Base-by-base conservation (phyloP, 1,140 invertebrate genomes). In the Drosophila littoralis region DNA sequence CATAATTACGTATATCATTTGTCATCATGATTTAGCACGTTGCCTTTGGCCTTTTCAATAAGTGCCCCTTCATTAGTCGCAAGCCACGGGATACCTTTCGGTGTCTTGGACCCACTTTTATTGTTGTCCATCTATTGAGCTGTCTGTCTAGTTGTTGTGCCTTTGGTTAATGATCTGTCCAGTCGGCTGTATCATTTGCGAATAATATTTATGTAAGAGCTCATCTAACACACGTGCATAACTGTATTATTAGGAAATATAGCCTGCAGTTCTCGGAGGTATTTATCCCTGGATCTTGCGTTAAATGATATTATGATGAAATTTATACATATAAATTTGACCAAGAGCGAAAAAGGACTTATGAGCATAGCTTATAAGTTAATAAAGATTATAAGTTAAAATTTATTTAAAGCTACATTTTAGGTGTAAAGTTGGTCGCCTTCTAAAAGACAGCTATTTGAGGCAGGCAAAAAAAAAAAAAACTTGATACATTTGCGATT, bases 1-100 rank as follows among this genome's bases (percentile, higher is more conserved):
- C 10, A 73, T 68, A 73, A 73, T 73, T 67, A 59, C 15, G 64
- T 40, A 54, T 52, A 60, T 68, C 70, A 73, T 73, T 73, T 73
- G 70, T 68, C 70, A 73, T 73, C 64, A 38, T 60, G 70, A 68
- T 54, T 73, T 68, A 68, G 55, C 64, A 73, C 48, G 54, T 60
- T 13, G 13, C 35, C 64, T 54, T 54, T 52, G 48, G 22, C 40
- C 40, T 54, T 46, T 73, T 73, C 70, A 73, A 73, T 73, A 67
- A 73, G 63, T 51, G 54, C 33, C 22, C 61, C 17, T 54, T 73
- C 63, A 66, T 67, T 67, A 52, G 33, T 40, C 43, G 46, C 33
- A 35, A 43, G 45, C 63, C 54, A 72, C 45, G 52, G 69, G 61
- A 46, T 6, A 17, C 36, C 28, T 15, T 33, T 59, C 22, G 4